Base-by-base conservation (phyloP, 2,113 vertebrate genomes). In the Salvelinus alpinus region DNA sequence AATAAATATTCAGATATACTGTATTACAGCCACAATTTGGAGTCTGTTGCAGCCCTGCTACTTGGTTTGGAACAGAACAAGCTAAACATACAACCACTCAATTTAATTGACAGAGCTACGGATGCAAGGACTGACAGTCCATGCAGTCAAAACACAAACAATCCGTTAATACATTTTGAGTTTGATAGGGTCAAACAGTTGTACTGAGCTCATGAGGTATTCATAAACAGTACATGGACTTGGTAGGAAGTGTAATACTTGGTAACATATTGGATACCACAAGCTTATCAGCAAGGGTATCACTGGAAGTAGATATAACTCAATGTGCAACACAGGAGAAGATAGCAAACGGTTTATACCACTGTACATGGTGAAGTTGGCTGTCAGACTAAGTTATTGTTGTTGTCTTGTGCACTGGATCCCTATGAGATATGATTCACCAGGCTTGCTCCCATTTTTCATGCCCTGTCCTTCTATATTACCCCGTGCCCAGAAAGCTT, bases 251-350 rank as follows among this genome's bases (percentile, higher is more conserved):
- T 78, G 75, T 14, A 38, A 74, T 48, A 74, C 44, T 31, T 44
- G 13, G 27, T 9, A 34, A 72, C 59, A 71, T 67, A 70, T 70
- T 47, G 71, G 59, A 78, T 64, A 79, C 60, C 22, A 66, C 70
- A 78, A 86, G 81, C 80, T 88, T 88, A 91, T 88, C 86, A 71
- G 77, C 57, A 65, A 76, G 68, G 64, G 68, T 76, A 74, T 81
- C 73, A 79, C 62, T 60, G 65, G 70, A 71, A 74, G 71, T 66
- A 80, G 79, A 85, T 80, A 80, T 57, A 77, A 72, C 29, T 78
- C 80, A 78, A 79, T 77, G 79, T 74, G 71, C 51, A 71, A 82
- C 65, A 44, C 6, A 38, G 74, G 70, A 73, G 47, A 67, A 84
- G 74, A 89, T 81, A 78, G 64, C 70, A 54, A 80, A 80, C 82